Evolutionary conservation across 2,797 vertebrate species (phyloP).

Genomic region (Nothura maculosa): DNA sequence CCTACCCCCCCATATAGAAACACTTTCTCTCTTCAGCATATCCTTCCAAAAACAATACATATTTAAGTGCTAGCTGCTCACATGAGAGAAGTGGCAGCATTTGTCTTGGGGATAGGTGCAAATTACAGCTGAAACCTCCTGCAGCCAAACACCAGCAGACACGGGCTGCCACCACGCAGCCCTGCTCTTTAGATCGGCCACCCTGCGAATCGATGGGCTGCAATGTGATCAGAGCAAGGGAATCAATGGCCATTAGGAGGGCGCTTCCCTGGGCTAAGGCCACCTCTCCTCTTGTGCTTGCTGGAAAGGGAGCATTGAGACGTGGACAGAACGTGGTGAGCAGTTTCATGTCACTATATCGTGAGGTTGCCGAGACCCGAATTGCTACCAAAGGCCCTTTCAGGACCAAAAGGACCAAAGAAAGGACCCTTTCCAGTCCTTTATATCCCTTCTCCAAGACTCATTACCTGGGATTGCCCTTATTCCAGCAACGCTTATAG

Average conservation of each 20-base stretch:
- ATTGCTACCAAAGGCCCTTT: too few species aligned
- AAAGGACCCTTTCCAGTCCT: neutral
- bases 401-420: too few species aligned
- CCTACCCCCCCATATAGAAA: too few species aligned
- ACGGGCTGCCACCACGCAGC: neutral
- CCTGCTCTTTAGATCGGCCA: rapidly evolving
- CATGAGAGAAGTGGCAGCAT: neutral
- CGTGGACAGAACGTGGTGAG: rapidly evolving
- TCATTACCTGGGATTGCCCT: rapidly evolving
- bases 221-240: neutral
- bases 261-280: neutral
- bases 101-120: neutral
- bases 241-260: neutral
- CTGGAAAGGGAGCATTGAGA: neutral
- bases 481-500: neutral
- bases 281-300: neutral
- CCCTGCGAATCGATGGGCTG: neutral
- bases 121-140: neutral
- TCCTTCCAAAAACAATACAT: rapidly evolving
- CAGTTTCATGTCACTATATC: rapidly evolving
- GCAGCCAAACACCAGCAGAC: neutral
- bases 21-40: neutral
- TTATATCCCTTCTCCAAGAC: rapidly evolving
- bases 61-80: neutral
- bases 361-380: rapidly evolving